Conservation (phyloP, 2,797 vertebrate species). For the Thalassophryne amazonica region DNA sequence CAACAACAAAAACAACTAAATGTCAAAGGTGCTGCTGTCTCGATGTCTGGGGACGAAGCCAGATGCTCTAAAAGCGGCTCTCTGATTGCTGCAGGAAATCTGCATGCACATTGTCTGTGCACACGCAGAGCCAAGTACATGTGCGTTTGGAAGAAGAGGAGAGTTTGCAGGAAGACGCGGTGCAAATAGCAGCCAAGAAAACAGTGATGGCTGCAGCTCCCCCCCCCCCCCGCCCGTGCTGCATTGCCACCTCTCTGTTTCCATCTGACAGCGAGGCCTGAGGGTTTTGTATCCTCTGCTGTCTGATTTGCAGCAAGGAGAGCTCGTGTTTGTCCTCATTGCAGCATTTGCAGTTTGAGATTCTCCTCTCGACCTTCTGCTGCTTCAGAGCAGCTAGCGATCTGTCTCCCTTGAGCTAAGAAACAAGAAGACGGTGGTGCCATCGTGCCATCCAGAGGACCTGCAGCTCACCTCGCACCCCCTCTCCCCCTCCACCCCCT, state of each 20-base stretch:
- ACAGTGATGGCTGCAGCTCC: constrained; percentile 30
- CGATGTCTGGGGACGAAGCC: too few relatives aligned
- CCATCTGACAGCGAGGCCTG: constrained; percentile 52
- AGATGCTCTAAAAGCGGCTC: too few relatives aligned
- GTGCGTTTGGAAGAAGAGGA: background rate
- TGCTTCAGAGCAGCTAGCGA: constrained; percentile 51
- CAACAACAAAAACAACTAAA: too few relatives aligned
- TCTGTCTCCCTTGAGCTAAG: constrained; percentile 61
- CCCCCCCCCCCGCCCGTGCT: constrained; percentile 5
- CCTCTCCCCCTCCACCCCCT: too few relatives aligned
- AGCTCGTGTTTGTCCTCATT: constrained; percentile 74
- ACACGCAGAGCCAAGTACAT: background rate
- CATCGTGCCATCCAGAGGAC: constrained; percentile 3
- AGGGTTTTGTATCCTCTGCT: constrained; percentile 51
- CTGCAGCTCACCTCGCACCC: constrained; percentile 33
- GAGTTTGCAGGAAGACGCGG: constrained; percentile 34
- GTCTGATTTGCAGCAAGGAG: constrained; percentile 66
- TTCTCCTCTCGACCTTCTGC: constrained; percentile 71
- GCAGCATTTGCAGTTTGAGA: constrained; percentile 73
- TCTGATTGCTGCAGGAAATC: too few relatives aligned
- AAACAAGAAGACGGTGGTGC: constrained; percentile 38
- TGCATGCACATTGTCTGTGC: background rate
- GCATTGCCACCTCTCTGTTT: constrained; percentile 4
- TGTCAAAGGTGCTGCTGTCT: too few relatives aligned
- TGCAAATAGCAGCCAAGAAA: constrained; percentile 27